Percentiles rank a stretch among this genome's conserved stretches.
Conservation (phyloP, 2,797 vertebrate genomes). For the Hydrophis major region DNA sequence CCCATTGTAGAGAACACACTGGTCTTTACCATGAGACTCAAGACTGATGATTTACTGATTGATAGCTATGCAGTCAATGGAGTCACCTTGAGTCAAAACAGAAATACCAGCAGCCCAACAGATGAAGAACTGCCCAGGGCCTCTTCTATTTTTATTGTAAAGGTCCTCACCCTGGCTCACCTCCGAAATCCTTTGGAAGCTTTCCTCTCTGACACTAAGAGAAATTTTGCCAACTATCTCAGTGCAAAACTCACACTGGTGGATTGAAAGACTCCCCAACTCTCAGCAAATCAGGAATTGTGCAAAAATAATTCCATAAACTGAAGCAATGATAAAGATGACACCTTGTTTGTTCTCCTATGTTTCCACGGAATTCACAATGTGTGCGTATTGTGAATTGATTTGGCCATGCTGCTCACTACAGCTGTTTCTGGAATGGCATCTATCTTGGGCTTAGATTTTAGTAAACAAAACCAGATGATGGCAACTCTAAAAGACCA, state of each 20-base stretch:
- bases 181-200: background rate
- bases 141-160: background rate
- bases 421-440: background rate
- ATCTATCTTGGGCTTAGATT: background rate
- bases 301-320: background rate
- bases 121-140: background rate
- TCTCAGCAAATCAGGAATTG: background rate
- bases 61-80: background rate
- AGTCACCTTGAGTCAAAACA: background rate
- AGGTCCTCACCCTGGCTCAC: background rate
- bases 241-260: background rate
- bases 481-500: no score
- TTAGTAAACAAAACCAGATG: background rate
- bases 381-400: background rate
- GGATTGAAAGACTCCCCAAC: background rate
- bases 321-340: background rate
- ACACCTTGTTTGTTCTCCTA: background rate
- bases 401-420: background rate
- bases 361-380: background rate
- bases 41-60: background rate
- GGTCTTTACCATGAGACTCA: background rate
- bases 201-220: background rate
- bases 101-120: background rate
- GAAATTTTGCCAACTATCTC: background rate
- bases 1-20: background rate